Evolutionary conservation across 2,113 vertebrate species (phyloP).

Genomic region (Cyprinus carpio): DNA sequence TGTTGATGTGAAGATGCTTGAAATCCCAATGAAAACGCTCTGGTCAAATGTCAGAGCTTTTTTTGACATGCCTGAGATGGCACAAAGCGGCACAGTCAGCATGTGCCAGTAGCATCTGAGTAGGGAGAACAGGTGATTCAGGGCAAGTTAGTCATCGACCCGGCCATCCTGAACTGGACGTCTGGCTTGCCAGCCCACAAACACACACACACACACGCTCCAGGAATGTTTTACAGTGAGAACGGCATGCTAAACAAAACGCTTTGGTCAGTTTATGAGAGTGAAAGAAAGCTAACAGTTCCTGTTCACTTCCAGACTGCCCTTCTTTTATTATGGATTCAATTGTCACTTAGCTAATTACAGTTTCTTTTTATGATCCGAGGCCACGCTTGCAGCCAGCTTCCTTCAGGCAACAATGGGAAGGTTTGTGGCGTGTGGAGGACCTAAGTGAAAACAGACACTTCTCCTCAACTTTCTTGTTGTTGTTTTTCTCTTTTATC

Average conservation of each 20-base stretch:
- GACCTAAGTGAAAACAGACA: constrained; percentile 54
- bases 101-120: not conserved
- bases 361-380: constrained; percentile 50
- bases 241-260: not conserved
- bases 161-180: constrained; percentile 16
- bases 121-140: not conserved
- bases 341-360: constrained; percentile 61
- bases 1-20: not conserved
- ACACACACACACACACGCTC: no score
- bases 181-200: not conserved
- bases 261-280: constrained; percentile 46
- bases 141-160: not conserved
- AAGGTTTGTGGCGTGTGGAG: constrained; percentile 32
- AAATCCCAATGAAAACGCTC: not conserved
- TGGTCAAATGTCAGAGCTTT: constrained; percentile 13
- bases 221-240: constrained; percentile 20
- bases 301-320: constrained; percentile 40
- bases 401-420: constrained; percentile 42
- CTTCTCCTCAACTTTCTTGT: constrained; percentile 40
- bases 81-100: not conserved
- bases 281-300: constrained; percentile 36
- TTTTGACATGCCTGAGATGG: constrained; percentile 35
- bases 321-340: constrained; percentile 44
- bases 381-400: constrained; percentile 35
- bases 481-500: constrained; percentile 58